Conservation (phyloP, 2,113 vertebrate species). For the Bambusicola thoracicus region DNA sequence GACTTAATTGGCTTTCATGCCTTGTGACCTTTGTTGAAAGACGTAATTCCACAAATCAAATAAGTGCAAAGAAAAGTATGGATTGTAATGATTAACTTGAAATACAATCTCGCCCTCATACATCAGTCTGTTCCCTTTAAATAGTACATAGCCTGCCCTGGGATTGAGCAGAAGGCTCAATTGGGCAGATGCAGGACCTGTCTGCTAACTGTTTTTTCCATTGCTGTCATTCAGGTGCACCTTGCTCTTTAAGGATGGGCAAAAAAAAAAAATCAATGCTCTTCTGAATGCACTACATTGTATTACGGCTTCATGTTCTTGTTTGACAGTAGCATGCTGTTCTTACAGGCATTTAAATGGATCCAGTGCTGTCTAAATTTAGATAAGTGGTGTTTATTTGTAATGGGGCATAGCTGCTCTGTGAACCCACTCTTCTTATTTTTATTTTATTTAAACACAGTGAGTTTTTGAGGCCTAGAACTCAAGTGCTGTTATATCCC, state of each 20-base stretch:
- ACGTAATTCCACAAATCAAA: not conserved
- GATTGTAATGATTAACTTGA: slow-evolving; percentile 22
- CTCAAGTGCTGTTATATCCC: slow-evolving; percentile 1
- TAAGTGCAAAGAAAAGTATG: not conserved
- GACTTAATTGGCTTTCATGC: not conserved
- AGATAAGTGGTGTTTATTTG: slow-evolving; percentile 57
- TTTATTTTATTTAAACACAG: slow-evolving; percentile 23
- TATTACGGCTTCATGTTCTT: slow-evolving; percentile 34
- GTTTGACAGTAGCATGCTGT: slow-evolving; percentile 20
- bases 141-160: not conserved
- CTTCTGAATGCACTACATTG: not conserved
- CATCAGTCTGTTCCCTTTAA: not conserved
- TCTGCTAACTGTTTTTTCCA: slow-evolving; percentile 33
- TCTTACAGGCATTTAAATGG: slow-evolving; percentile 43
- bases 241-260: not conserved
- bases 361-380: slow-evolving; percentile 59
- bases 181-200: not conserved
- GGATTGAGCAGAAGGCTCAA: not conserved
- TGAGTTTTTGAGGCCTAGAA: slow-evolving; percentile 9
- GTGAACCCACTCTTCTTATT: not conserved
- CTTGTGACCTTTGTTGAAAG: not conserved
- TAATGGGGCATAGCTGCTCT: not conserved
- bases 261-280: not conserved
- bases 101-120: not conserved
- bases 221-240: slow-evolving; percentile 20